Evolutionary conservation across 2,113 vertebrate species (phyloP), one percentile per base, ranked within the genome.

Genomic region (Notarius lentiginosus): DNA sequence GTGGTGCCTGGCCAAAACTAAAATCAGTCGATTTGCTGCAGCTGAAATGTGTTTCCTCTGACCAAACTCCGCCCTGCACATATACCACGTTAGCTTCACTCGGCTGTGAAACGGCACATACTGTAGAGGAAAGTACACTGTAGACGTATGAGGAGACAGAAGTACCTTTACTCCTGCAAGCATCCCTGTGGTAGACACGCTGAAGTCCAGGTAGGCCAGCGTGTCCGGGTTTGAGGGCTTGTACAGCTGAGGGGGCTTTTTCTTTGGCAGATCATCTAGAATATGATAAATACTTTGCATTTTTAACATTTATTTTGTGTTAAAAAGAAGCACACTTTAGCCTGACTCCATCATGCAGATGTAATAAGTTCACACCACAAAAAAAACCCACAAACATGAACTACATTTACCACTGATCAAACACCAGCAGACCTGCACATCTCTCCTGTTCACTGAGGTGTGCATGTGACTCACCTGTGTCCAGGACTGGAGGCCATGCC

Each of bases 161-260:
- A 89, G 84, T 89, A 99, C 98, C 98, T 99, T 99, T 91, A 99
- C 98, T 87, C 98, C 98, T 51, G 98, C 98, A 88, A 99, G 96
- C 98, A 99, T 99, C 92, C 98, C 98, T 15, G 98, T 99, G 72
- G 98, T 99, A 82, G 98, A 99, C 94, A 99, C 98, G 72, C 98
- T 99, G 93, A 99, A 99, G 95, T 99, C 98, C 91, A 99, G 96
- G 92, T 99, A 99, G 89, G 98, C 98, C 91, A 99, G 94, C 0
- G 94, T 98, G 91, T 99, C 98, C 0, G 98, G 98, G 94, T 99
- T 98, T 84, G 96, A 97, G 89, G 98, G 98, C 94, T 99, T 99
- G 94, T 97, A 96, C 92, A 99, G 97, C 92, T 97, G 97, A 72
- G 97, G 96, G 55, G 98, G 97, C 91, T 98, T 96, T 95, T 98